These are phyloP conservation scores for Nannoperca obscura DNA, from an alignment of 2,797 vertebrate genomes.

Conservation along the genomic window DNA sequence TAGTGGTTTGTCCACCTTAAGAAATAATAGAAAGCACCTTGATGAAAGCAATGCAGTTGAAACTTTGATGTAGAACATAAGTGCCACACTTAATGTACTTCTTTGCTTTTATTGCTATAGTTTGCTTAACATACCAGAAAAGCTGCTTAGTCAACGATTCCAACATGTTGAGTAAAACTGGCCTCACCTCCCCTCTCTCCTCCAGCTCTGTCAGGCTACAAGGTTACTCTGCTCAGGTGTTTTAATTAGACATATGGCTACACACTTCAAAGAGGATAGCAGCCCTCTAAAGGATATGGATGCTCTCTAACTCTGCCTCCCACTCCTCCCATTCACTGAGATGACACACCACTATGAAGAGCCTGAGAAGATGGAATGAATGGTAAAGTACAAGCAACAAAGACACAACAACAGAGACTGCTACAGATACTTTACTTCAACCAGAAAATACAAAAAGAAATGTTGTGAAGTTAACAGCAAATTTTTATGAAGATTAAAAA, in stretches of 20 bases:
- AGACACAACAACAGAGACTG: neutral
- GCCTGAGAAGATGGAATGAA: constrained; percentile 6
- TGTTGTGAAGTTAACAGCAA: neutral
- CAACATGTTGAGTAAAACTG: constrained; percentile 2
- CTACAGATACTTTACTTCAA: neutral
- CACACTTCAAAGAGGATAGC: constrained; percentile 40
- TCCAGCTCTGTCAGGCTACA: constrained; percentile 10
- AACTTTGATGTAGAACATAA: neutral
- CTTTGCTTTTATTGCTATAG: neutral
- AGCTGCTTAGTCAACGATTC: neutral
- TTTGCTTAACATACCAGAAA: neutral
- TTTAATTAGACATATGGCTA: constrained; percentile 55
- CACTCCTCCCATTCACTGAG: neutral
- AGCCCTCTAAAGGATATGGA: constrained; percentile 12
- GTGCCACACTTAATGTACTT: constrained; percentile 5
- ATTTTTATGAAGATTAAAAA: neutral
- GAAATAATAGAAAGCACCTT: neutral
- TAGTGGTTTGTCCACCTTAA: neutral
- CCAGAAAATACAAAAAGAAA: constrained; percentile 2
- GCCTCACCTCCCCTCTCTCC: neutral
- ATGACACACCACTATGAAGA: constrained; percentile 7
- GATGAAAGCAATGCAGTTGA: neutral
- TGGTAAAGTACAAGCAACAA: neutral
- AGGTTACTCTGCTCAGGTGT: constrained; percentile 32
- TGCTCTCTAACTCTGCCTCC: neutral